Evolutionary conservation across 1,140 invertebrate genomes (phyloP), one percentile per base, ranked within the genome.

Genomic region (Diprion similis): DNA sequence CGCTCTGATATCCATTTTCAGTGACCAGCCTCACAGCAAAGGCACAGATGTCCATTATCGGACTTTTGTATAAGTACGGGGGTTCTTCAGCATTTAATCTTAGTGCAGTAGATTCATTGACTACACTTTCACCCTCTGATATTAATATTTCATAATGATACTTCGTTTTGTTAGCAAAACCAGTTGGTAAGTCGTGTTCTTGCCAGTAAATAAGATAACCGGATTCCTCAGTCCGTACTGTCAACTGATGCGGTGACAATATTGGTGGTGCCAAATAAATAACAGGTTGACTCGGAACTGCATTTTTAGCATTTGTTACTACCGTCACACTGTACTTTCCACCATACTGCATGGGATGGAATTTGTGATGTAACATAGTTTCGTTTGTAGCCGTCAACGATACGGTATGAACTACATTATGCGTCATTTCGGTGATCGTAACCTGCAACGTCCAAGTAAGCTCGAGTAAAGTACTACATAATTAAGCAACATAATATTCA

Each of bases 81-180:
- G 92, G 89, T 51, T 87, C 82, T 11, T 89, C 82, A 1, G 87
- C 84, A 13, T 81, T 79, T 51, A 84, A 90, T 73, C 80, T 82
- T 77, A 82, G 85, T 11, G 91, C 91, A 76, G 75, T 89, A 65
- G 83, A 82, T 48, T 89, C 87, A 72, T 90, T 89, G n/a, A 92
- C 82, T 7, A 82, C 86, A 37, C 84, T 86, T 6, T 68, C 67
- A 8, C 91, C 89, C 77, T 90, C 88, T 0, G 89, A 90, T 0
- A 95, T 86, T 37, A 92, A 82, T 2, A 96, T 87, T 83, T 93
- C 90, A 81, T 92, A 95, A 66, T 89, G 86, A 76, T 88, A 87
- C 8, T 91, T 92, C 75, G 71, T 75, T 19, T 79, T 77, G 1
- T 80, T 76, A 47, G 71, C 46, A 59, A 83, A 68, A 10, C 17